A percentile compares a stretch with the other conserved stretches of the same genome.
Evolutionary conservation across 2,113 vertebrate genomes (phyloP).

Genomic region (Drymodes brunneopygia): DNA sequence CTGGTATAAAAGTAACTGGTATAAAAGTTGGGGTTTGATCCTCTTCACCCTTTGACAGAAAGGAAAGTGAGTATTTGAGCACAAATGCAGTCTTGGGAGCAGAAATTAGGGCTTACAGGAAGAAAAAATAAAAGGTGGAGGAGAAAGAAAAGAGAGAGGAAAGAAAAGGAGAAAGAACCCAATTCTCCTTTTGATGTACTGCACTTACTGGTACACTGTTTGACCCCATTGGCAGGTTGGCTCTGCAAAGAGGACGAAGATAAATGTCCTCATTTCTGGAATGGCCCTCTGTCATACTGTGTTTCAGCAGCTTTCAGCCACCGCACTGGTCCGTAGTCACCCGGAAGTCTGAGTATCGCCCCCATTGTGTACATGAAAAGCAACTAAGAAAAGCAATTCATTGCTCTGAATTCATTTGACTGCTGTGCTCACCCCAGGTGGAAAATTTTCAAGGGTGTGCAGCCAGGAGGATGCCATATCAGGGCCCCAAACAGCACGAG

Average conservation of each 20-base stretch:
- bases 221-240: neutral
- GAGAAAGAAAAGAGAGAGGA: neutral
- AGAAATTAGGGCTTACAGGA: neutral
- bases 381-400: neutral
- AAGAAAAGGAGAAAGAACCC: neutral
- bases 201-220: neutral
- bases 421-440: neutral
- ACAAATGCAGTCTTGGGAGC: neutral
- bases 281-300: rapidly evolving
- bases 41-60: neutral
- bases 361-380: neutral
- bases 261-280: neutral
- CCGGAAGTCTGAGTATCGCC: neutral
- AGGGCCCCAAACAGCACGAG: rapidly evolving
- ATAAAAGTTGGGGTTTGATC: neutral
- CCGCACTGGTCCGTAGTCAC: rapidly evolving
- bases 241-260: neutral
- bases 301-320: neutral
- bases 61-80: neutral
- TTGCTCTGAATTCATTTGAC: neutral
- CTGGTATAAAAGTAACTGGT: neutral
- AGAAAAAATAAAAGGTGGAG: neutral
- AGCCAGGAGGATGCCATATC: neutral
- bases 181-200: neutral
- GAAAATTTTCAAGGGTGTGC: slow-evolving; percentile 27